Base-by-base conservation (phyloP, 2,888 invertebrate species). In the Eudemis profundana region DNA sequence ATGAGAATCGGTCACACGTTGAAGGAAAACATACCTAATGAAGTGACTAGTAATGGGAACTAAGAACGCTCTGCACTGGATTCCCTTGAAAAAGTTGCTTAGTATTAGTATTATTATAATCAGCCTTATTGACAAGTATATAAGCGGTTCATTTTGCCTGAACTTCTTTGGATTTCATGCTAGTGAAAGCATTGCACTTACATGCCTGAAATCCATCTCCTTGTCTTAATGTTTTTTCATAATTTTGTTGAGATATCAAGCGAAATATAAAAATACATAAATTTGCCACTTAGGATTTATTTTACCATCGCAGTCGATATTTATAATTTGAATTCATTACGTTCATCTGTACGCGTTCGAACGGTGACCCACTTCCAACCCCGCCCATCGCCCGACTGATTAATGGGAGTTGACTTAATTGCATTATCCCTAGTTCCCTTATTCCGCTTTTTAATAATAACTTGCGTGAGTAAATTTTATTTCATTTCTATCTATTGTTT, bases 391-490 rank as follows among this genome's bases (percentile, higher is more conserved):
- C 44, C 17, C 27, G 27, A 17, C 29, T 44, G 44, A 44, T 56
- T 42, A 56, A 56, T 56, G 42, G 29, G 56, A 29, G 23, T 56
- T 42, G 7, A 27, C 29, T 56, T 56, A 56, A 56, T 56, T 56
- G 29, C 56, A 44, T 56, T 56, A 56, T 56, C 29, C 54, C 33
- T 47, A 5, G 23, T 23, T 53, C 33, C 29, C 42, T 17, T n/a
- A n/a, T n/a, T n/a, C n/a, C n/a, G n/a, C n/a, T n/a, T n/a, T n/a
- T n/a, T n/a, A n/a, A n/a, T n/a, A n/a, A n/a, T n/a, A n/a, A n/a
- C n/a, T n/a, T n/a, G n/a, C n/a, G n/a, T n/a, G n/a, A n/a, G n/a
- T n/a, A n/a, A n/a, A n/a, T n/a, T n/a, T n/a, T n/a, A n/a, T n/a
- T n/a, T n/a, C n/a, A n/a, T n/a, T n/a, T n/a, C n/a, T n/a, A n/a